phyloP scores from a whole-genome alignment of 2,797 vertebrate species.

The Sebastes steindachneri region DNA sequence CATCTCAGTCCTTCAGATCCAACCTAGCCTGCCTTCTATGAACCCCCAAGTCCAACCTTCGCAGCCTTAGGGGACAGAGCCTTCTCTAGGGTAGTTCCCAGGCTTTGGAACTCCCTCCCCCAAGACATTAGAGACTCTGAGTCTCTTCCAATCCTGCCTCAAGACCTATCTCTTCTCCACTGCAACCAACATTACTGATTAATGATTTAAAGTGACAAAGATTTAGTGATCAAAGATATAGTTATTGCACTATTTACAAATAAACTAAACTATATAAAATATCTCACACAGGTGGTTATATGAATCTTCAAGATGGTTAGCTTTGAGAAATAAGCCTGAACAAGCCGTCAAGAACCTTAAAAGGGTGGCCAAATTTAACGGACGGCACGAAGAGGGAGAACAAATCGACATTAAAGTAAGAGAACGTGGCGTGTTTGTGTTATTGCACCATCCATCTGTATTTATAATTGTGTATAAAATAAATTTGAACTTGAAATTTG shows the following conservation, averaged over 20 bases:
- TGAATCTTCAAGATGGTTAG: slow-evolving; percentile 90
- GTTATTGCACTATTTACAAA: background rate
- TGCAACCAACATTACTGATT: background rate
- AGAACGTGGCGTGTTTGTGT: background rate
- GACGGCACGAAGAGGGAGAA: slow-evolving; percentile 73
- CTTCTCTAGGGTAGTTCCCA: no score
- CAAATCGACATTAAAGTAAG: slow-evolving; percentile 80
- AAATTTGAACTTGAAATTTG: background rate
- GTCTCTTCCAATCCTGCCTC: no score
- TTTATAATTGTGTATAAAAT: background rate
- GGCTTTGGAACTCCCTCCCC: no score
- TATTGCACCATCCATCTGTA: background rate
- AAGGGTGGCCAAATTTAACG: slow-evolving; percentile 83
- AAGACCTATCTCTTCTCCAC: no score
- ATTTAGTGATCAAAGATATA: background rate
- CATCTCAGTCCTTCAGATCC: background rate
- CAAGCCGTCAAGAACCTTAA: slow-evolving; percentile 83
- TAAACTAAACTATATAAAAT: background rate
- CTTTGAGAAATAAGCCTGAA: slow-evolving; percentile 81
- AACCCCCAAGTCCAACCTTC: no score
- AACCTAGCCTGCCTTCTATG: no score
- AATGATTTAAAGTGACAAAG: no score
- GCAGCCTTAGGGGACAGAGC: no score
- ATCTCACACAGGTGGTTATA: slow-evolving; percentile 85
- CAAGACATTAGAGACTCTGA: no score